A percentile compares a stretch with the other conserved stretches of the same genome.
phyloP scores from a whole-genome alignment of 2,113 vertebrate species.

The Neodontobutis hainanensis region DNA sequence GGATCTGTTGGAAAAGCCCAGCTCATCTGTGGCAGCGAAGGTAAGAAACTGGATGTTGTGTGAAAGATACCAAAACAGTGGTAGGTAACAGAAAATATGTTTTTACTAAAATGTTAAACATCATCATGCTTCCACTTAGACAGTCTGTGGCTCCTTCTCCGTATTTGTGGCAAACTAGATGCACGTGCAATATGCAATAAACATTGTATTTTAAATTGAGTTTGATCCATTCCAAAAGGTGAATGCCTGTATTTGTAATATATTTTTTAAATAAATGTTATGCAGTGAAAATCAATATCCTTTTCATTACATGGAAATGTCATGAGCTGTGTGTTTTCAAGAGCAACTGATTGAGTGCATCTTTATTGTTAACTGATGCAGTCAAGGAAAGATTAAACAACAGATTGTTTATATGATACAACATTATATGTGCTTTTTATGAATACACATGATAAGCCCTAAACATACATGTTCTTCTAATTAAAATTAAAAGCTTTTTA shows the following conservation, averaged over 20 bases:
- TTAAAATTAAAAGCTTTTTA: neutral
- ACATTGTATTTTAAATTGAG: too few species aligned
- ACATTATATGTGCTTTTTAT: neutral
- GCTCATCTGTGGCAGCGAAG: constrained; percentile 98
- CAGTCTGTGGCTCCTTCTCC: too few species aligned
- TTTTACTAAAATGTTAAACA: too few species aligned
- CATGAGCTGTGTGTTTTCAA: neutral
- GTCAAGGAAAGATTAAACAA: neutral
- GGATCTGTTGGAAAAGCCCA: constrained; percentile 97
- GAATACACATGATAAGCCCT: too few species aligned
- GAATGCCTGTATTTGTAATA: too few species aligned
- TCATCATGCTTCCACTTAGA: too few species aligned
- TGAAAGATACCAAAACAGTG: constrained; percentile 16
- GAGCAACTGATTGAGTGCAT: neutral
- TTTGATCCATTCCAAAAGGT: too few species aligned
- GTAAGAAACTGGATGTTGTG: constrained; percentile 70
- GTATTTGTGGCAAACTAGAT: too few species aligned
- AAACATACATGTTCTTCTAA: neutral
- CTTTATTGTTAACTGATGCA: neutral
- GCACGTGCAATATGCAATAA: too few species aligned
- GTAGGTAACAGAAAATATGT: neutral
- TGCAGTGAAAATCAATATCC: neutral
- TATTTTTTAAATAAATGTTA: neutral
- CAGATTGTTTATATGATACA: too few species aligned
- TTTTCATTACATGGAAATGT: neutral